A percentile compares a stretch with the other conserved stretches of the same genome.
Conservation (phyloP, 2,797 vertebrate genomes). For the Acomys russatus region DNA sequence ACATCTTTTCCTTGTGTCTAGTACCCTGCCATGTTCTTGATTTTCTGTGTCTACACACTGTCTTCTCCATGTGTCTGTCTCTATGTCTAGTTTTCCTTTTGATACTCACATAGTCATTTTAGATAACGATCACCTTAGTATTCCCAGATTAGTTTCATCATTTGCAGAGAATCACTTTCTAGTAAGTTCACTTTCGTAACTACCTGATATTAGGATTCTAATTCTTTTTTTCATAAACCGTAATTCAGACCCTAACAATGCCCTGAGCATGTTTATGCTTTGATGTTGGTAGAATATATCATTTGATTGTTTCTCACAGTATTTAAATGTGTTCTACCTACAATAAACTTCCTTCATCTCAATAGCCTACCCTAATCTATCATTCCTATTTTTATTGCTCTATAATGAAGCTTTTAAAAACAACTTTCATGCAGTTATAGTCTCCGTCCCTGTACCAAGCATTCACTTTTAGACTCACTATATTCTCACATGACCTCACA, state of each 20-base stretch:
- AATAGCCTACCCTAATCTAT: neutral
- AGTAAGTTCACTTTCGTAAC: neutral
- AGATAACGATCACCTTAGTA: neutral
- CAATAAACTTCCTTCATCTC: neutral
- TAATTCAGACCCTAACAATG: neutral
- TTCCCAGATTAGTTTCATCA: neutral
- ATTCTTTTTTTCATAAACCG: neutral
- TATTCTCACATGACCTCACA: neutral
- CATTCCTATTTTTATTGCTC: neutral
- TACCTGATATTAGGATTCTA: neutral
- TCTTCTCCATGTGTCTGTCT: neutral
- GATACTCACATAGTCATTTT: neutral
- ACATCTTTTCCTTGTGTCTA: neutral
- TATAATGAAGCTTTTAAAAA: neutral
- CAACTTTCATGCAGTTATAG: neutral
- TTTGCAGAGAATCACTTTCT: neutral
- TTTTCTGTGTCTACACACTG: neutral
- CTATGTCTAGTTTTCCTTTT: neutral
- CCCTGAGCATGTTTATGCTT: neutral
- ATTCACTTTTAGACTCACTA: neutral
- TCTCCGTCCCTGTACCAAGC: neutral
- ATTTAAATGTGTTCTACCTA: neutral
- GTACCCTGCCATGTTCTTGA: neutral
- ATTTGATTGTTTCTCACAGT: neutral
- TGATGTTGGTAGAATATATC: neutral